Evolutionary conservation across 2,113 vertebrate species (phyloP).

Genomic region (Copsychus sechellarum): DNA sequence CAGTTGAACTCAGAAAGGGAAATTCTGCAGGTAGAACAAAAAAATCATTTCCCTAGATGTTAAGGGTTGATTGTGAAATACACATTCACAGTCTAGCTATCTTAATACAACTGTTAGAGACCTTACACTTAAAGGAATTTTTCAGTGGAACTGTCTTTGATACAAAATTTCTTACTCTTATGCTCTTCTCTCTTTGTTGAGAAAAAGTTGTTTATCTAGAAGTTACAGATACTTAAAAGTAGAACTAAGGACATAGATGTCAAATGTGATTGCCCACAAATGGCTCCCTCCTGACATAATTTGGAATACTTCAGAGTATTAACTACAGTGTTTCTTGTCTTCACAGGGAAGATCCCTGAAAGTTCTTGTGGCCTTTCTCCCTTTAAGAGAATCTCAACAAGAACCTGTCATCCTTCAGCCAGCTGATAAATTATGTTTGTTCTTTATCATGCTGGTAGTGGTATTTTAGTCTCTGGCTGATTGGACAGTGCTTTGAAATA

Average conservation of each 20-base stretch:
- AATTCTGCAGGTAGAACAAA: not conserved
- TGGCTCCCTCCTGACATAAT: accelerated
- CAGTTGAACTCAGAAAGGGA: not conserved
- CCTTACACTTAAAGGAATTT: not conserved
- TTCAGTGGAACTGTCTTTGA: not conserved
- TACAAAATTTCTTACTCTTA: not conserved
- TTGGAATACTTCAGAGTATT: not conserved
- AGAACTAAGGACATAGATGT: not conserved
- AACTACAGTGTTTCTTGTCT: not conserved
- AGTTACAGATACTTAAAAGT: not conserved
- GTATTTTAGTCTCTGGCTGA: not conserved
- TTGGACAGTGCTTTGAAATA: not conserved
- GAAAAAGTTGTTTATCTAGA: not conserved
- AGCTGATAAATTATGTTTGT: not conserved
- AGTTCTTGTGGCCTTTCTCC: not conserved
- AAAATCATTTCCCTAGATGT: not conserved
- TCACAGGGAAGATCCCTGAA: not conserved
- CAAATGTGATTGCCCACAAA: not conserved
- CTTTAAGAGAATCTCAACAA: not conserved
- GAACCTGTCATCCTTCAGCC: not conserved
- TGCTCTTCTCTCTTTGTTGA: not conserved
- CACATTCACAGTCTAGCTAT: not conserved
- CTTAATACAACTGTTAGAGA: not conserved
- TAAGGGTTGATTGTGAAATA: not conserved
- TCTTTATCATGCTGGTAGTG: not conserved